phyloP scores from a whole-genome alignment of 2,888 invertebrate species.

The Caenorhabditis wallacei region DNA sequence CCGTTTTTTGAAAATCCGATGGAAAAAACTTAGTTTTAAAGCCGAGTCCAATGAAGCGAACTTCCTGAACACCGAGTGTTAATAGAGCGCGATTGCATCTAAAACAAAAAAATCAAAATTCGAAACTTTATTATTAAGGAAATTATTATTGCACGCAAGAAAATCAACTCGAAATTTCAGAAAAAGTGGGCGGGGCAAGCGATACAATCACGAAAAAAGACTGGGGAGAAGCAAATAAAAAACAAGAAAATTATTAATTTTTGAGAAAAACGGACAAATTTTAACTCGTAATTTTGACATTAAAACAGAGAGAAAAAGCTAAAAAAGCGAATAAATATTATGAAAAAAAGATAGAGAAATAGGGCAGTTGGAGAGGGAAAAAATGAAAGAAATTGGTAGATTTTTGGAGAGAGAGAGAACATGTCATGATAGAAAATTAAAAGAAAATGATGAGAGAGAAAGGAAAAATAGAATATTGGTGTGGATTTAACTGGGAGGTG shows the following conservation, averaged over 20 bases:
- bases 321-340: slow-evolving; percentile 17
- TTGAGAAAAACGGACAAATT: not conserved
- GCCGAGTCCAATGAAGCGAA: not conserved
- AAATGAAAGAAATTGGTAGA: slow-evolving; percentile 27
- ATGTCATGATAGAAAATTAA: slow-evolving; percentile 16
- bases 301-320: not conserved
- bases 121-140: not conserved
- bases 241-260: not conserved
- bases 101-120: not conserved
- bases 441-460: slow-evolving; percentile 19
- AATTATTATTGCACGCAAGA: slow-evolving; percentile 13
- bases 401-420: slow-evolving; percentile 3
- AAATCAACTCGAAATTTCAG: not conserved
- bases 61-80: not conserved
- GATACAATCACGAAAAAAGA: slow-evolving; percentile 20
- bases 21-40: not conserved
- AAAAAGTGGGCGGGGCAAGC: slow-evolving; percentile 36
- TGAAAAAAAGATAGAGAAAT: not conserved
- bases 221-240: not conserved
- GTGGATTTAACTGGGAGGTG: too few relatives aligned
- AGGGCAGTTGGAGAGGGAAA: not conserved
- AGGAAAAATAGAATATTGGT: slow-evolving; percentile 38
- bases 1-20: too few relatives aligned
- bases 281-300: slow-evolving; percentile 48
- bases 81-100: not conserved